Evolutionary conservation across 2,797 vertebrate species (phyloP), one percentile per base, ranked within the genome.

Genomic region (Aulostomus chinensis): DNA sequence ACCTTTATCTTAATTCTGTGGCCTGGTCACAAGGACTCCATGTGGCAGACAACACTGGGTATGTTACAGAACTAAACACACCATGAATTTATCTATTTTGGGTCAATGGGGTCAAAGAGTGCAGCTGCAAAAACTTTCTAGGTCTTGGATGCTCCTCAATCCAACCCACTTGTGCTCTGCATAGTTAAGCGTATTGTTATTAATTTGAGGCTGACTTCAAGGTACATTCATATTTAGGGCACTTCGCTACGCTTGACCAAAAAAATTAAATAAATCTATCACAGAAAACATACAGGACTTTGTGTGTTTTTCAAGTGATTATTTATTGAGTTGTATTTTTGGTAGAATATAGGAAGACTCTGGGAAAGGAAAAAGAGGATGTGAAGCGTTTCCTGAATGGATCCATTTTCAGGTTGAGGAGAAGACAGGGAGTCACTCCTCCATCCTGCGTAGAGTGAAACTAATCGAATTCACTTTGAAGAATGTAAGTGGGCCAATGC

Each of bases 401-500:
- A 79, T 79, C 56, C 18, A 9, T 71, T 79, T 81, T 76, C 76
- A 80, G 50, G 43, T 76, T 76, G 55, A 28, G 50, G 63, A 78
- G 73, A 82, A 75, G 73, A 84, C 64, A 55, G 61, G 68, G 77
- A 76, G 65, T 55, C 52, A 76, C 66, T 77, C 65, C 68, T 55
- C 62, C 78, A 73, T 80, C 72, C 64, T 71, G 59, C 66, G 18
- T 47, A 59, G 52, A 80, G 75, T 78, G 81, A 71, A 86, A 82
- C 78, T 79, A 81, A 85, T 85, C 72, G 60, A 78, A 83, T 86
- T 85, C 73, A 68, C 63, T 82, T 78, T 71, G 70, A 82, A 73
- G 80, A 85, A 81, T 82, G 74, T 45, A 73, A 63, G 59, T 68
- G 67, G 61, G 75, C 75, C 80, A 86, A 78, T 87, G 76, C 75